Evolutionary conservation across 2,888 invertebrate genomes (phyloP), one percentile per base, ranked within the genome.

Genomic region (Folsomia manolachei): DNA sequence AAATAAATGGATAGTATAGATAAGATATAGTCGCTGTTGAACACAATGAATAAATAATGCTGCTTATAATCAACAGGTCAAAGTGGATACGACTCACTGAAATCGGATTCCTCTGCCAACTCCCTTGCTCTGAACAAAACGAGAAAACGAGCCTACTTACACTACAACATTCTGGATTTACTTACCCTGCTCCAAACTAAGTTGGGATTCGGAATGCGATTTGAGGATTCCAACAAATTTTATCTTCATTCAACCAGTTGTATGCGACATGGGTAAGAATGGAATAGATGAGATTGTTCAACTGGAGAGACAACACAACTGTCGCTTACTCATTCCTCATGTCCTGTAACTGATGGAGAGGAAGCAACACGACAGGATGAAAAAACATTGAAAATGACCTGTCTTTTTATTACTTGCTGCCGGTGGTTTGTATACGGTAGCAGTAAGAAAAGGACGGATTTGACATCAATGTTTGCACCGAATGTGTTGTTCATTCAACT

Each of bases 341-440:
- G n/a, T n/a, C n/a, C n/a, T n/a, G n/a, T n/a, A n/a, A n/a, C n/a
- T n/a, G 39, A 39, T 14, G 39, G 14, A 39, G 39, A 39, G 39
- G 39, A 39, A 39, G 39, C 7, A 39, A 4, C 4, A 39, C 39
- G 14, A 39, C 39, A 9, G 39, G 39, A 39, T n/a, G n/a, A n/a
- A n/a, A n/a, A n/a, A n/a, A n/a, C n/a, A n/a, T n/a, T n/a, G n/a
- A n/a, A n/a, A n/a, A n/a, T n/a, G n/a, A n/a, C n/a, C 39, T 64
- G 64, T 64, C 64, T 66, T 66, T 66, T 66, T 66, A 51, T 66
- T 51, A 66, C 65, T 66, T 66, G 65, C 65, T 66, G 65, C 65
- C 65, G 23, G 21, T 66, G 18, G 51, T 52, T n/a, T n/a, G n/a
- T n/a, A 66, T 27, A 18, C 39, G 65, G 65, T 52, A 66, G 65